A percentile compares a stretch with the other conserved stretches of the same genome.
phyloP scores from a whole-genome alignment of 2,888 invertebrate species.

The Scaptomyza cyrtandrae region DNA sequence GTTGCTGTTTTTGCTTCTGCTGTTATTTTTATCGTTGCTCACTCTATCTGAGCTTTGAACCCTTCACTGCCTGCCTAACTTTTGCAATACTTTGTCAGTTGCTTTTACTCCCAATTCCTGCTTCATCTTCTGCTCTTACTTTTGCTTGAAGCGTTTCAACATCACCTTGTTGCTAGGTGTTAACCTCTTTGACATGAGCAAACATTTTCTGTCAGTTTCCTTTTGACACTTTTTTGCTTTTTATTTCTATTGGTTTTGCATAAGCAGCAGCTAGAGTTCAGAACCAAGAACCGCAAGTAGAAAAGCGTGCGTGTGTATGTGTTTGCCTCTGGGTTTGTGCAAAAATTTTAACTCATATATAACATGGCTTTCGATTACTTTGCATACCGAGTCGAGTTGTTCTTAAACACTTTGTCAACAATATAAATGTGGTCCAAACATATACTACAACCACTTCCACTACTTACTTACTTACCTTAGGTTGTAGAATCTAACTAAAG shows the following conservation, averaged over 20 bases:
- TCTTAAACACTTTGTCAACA: slow-evolving; percentile 22
- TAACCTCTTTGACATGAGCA: slow-evolving; percentile 68
- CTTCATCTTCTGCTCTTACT: slow-evolving; percentile 7
- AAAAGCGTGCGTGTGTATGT: background rate
- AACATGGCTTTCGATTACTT: slow-evolving; percentile 42
- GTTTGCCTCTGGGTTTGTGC: background rate
- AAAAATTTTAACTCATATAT: slow-evolving; percentile 55
- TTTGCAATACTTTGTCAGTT: slow-evolving; percentile 28
- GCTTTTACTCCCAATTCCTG: slow-evolving; percentile 1
- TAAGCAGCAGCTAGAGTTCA: slow-evolving; percentile 36
- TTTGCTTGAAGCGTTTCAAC: slow-evolving; percentile 31
- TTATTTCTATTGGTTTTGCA: slow-evolving; percentile 66
- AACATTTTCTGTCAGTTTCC: slow-evolving; percentile 43
- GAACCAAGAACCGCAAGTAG: slow-evolving; percentile 3
- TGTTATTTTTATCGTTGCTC: background rate
- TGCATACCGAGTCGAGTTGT: slow-evolving; percentile 31
- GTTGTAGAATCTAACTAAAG: slow-evolving; percentile 7
- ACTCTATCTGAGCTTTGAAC: slow-evolving; percentile 24
- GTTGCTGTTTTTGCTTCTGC: background rate
- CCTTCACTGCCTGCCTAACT: slow-evolving; percentile 36
- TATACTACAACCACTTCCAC: background rate
- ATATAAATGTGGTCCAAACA: slow-evolving; percentile 32
- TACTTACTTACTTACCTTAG: slow-evolving; percentile 1
- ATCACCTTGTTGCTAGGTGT: slow-evolving; percentile 56
- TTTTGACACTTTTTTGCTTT: slow-evolving; percentile 27